Conservation (phyloP, 1,140 invertebrate genomes). For the Aphidius ervi region DNA sequence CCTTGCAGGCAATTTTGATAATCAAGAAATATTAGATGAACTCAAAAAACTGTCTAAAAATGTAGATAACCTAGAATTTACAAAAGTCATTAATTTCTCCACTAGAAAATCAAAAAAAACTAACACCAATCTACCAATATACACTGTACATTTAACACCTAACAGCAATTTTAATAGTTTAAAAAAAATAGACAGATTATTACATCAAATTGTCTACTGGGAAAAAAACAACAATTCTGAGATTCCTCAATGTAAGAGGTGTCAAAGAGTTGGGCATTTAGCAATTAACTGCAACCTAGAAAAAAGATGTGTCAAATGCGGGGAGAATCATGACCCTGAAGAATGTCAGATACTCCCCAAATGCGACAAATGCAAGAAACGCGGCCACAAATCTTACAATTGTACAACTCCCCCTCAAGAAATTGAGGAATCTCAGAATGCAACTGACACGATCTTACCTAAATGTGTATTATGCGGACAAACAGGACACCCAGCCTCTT, state of each 20-base stretch:
- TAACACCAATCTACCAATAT: constrained; percentile 7
- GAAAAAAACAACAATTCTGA: constrained; percentile 12
- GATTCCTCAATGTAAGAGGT: constrained; percentile 6
- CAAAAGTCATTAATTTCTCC: constrained; percentile 1
- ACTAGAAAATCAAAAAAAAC: constrained; percentile 5
- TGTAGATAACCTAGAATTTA: constrained; percentile 5
- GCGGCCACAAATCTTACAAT: too few species aligned
- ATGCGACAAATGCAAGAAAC: too few species aligned
- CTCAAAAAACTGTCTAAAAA: neutral
- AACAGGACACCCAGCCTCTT: constrained; percentile 22
- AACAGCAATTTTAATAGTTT: neutral
- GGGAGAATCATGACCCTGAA: neutral
- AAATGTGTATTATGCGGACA: constrained; percentile 23
- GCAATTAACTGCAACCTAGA: constrained; percentile 3
- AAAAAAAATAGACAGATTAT: constrained; percentile 5
- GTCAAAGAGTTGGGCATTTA: constrained; percentile 13
- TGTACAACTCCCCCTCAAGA: too few species aligned
- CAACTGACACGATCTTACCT: neutral
- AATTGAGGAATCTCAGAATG: too few species aligned
- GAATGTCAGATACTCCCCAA: constrained; percentile 1
- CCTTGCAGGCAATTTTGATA: neutral
- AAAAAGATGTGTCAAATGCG: constrained; percentile 15
- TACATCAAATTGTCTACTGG: constrained; percentile 8
- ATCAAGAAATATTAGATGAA: constrained; percentile 8
- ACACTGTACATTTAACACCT: constrained; percentile 11